These are phyloP conservation scores for Lithobates sylvaticus DNA, from an alignment of 2,797 vertebrate genomes.

Conservation along the genomic window DNA sequence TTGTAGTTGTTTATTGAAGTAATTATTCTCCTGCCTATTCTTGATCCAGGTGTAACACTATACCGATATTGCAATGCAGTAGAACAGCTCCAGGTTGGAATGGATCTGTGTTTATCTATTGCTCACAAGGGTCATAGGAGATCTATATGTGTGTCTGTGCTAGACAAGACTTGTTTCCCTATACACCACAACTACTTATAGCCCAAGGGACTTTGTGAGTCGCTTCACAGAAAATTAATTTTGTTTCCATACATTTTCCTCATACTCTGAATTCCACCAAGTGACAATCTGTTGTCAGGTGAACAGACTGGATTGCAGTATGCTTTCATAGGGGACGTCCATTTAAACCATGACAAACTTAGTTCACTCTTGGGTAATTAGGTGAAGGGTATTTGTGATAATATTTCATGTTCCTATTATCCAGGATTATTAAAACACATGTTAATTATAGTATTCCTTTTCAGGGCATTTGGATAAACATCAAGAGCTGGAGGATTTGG, in stretches of 20 bases:
- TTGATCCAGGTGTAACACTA: background rate
- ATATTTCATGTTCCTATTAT: background rate
- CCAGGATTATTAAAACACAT: background rate
- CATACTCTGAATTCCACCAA: background rate
- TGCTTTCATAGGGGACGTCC: background rate
- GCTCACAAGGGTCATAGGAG: background rate
- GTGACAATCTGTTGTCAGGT: background rate
- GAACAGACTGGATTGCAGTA: background rate
- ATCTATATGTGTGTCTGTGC: background rate
- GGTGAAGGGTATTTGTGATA: background rate
- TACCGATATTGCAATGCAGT: background rate
- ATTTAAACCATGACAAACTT: background rate
- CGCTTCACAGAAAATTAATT: too few species aligned
- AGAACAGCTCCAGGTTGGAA: background rate
- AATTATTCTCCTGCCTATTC: too few species aligned
- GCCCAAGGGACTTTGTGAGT: too few species aligned
- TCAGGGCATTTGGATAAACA: constrained; percentile 90
- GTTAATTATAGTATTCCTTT: constrained; percentile 28
- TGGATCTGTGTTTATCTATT: background rate
- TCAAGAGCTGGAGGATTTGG: constrained; percentile 84
- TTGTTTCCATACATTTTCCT: background rate
- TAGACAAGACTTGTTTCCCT: background rate
- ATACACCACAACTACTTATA: too few species aligned
- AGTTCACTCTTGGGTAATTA: background rate
- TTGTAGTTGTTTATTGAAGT: too few species aligned